phyloP scores from a whole-genome alignment of 2,888 invertebrate genomes.

The Lasioglossum figueresi region DNA sequence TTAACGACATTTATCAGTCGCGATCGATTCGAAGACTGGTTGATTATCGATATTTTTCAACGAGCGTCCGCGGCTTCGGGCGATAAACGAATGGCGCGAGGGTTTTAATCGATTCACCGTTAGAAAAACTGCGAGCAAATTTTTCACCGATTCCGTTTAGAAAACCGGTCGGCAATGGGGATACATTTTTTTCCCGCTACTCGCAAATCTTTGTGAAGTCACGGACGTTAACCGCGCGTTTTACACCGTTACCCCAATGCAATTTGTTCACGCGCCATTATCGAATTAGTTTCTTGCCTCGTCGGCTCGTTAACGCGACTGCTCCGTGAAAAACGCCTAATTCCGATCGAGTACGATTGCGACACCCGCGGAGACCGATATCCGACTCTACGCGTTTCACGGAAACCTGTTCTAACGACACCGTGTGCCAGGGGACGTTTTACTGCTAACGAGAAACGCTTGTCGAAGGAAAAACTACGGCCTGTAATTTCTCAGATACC shows the following conservation, averaged over 20 bases:
- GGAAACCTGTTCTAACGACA: slow-evolving; percentile 9
- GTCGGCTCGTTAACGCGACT: slow-evolving; percentile 14
- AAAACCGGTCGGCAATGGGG: slow-evolving; percentile 10
- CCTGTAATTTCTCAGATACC: not conserved
- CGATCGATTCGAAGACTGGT: not conserved
- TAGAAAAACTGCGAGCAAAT: slow-evolving; percentile 3
- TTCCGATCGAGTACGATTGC: slow-evolving; percentile 35
- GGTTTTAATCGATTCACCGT: not conserved
- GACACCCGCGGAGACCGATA: slow-evolving; percentile 10
- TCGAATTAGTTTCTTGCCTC: slow-evolving; percentile 37
- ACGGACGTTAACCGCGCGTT: slow-evolving; percentile 19
- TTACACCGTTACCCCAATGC: slow-evolving; percentile 35
- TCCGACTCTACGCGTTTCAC: not conserved
- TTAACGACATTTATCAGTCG: slow-evolving; percentile 3
- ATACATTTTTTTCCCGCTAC: not conserved
- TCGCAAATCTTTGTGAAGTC: not conserved
- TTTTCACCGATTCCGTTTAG: slow-evolving; percentile 23
- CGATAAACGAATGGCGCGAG: not conserved
- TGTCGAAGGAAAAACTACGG: not conserved
- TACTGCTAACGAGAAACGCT: not conserved
- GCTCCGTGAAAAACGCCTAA: slow-evolving; percentile 40
- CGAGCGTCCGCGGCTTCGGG: not conserved
- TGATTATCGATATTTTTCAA: not conserved
- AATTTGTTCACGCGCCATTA: slow-evolving; percentile 44
- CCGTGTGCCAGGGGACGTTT: not conserved